Base-by-base conservation (phyloP, 2,113 vertebrate genomes). In the Leucosticte australis region DNA sequence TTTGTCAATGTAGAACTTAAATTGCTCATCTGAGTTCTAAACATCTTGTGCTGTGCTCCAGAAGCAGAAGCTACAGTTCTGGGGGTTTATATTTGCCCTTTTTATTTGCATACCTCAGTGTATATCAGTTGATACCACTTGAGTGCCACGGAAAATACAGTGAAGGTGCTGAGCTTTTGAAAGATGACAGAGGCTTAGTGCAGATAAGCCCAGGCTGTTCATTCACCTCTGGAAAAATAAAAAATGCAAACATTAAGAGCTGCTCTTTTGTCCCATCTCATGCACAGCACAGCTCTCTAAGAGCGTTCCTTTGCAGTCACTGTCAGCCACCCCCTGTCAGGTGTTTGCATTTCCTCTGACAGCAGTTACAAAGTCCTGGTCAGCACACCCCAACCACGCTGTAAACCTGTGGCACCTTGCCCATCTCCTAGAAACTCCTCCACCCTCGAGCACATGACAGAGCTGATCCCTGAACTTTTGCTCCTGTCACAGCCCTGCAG, bases 361-460 rank as follows among this genome's bases (percentile, higher is more conserved):
- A 80, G 33, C 42, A n/a, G 33, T 23, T 64, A 14, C 5, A 9
- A 46, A 31, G 46, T 47, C 57, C 62, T 39, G 31, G 24, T 8
- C 30, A 27, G 31, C 22, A 23, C 2, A 31, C 17, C 33, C 18
- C 52, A 78, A 1, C 7, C 7, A 8, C 0, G 3, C 78, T 35
- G 70, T 47, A 23, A 21, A 8, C 68, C 30, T 37, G 9, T 3
- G 26, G 60, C 33, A 47, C 60, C 0, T 0, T 10, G 73, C 63
- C 35, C 39, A n/a, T 28, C 27, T 37, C 62, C 41, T 33, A 33
- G 52, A 57, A 82, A 85, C 31, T 21, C 27, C 13, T 50, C 91
- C 56, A 50, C 47, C 63, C 76, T 80, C 27, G 8, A 11, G 65
- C 41, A 47, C 2, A 7, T 49, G 18, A 37, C 19, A 22, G 6